Evolutionary conservation across 2,113 vertebrate species (phyloP).

Genomic region (Arvicanthis niloticus): DNA sequence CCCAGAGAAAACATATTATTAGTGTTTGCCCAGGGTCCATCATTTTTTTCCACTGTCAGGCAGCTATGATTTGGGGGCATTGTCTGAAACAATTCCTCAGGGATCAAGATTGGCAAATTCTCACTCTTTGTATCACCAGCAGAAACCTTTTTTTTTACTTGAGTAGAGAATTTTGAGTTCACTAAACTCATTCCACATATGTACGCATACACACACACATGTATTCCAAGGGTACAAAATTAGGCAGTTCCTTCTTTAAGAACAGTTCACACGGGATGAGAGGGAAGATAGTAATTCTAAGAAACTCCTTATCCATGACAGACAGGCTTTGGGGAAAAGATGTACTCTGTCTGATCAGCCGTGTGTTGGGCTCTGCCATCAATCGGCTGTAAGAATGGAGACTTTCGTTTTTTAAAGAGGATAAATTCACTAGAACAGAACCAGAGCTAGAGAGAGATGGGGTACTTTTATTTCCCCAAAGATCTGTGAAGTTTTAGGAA

Average conservation of each 20-base stretch:
- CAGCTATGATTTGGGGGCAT: fast-evolving
- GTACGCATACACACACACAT: background rate
- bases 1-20: no score
- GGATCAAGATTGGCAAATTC: background rate
- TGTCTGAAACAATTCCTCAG: background rate
- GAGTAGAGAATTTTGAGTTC: background rate
- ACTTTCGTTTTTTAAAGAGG: background rate
- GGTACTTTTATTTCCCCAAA: background rate
- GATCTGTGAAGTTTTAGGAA: background rate
- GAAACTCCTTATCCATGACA: conserved; percentile 29
- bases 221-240: background rate
- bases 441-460: background rate
- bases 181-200: background rate
- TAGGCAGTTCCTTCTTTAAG: background rate
- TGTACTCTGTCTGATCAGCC: background rate
- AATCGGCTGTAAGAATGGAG: background rate
- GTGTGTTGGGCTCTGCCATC: background rate
- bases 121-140: fast-evolving
- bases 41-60: background rate
- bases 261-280: background rate
- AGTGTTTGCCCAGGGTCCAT: no score
- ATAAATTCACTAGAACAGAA: background rate
- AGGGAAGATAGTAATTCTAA: conserved; percentile 36
- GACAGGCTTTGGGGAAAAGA: conserved; percentile 21
- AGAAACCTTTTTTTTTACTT: background rate